A percentile compares a stretch with the other conserved stretches of the same genome.
Conservation (phyloP, 2,888 invertebrate genomes). For the Blera fallax region DNA sequence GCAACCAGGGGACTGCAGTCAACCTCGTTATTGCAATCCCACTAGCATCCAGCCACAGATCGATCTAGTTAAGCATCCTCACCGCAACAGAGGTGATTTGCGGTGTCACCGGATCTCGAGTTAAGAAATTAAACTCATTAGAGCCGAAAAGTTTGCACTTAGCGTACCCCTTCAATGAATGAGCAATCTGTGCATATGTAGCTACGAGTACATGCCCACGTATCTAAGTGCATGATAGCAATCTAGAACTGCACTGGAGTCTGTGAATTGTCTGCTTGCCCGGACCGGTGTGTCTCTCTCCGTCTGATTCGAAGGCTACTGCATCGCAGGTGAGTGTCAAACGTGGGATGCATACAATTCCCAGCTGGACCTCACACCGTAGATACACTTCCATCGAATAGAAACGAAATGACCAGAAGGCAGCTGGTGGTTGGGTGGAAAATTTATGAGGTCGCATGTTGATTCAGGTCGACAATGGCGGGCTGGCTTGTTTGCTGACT, state of each 20-base stretch:
- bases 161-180: not conserved
- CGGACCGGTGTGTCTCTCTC: no score
- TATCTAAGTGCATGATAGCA: conserved; percentile 41
- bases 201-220: conserved; percentile 31
- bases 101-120: conserved; percentile 57
- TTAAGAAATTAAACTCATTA: conserved; percentile 46
- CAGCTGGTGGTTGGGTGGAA: conserved; percentile 24
- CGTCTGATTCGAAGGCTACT: conserved; percentile 47
- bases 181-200: not conserved
- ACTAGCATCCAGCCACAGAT: conserved; percentile 32
- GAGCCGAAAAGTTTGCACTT: not conserved
- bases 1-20: conserved; percentile 19
- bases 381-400: not conserved
- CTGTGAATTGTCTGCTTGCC: conserved; percentile 60
- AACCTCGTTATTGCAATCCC: conserved; percentile 48
- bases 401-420: conserved; percentile 28
- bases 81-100: conserved; percentile 42
- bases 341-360: conserved; percentile 62
- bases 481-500: conserved; percentile 33
- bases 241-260: conserved; percentile 56
- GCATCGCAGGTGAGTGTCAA: conserved; percentile 60
- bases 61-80: conserved; percentile 53
- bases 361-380: conserved; percentile 26
- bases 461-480: conserved; percentile 40
- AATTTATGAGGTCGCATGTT: conserved; percentile 60